Percentiles rank a stretch among this genome's conserved stretches.
Conservation (phyloP, 2,888 invertebrate genomes). For the Gastracanthus pulcherrimus region DNA sequence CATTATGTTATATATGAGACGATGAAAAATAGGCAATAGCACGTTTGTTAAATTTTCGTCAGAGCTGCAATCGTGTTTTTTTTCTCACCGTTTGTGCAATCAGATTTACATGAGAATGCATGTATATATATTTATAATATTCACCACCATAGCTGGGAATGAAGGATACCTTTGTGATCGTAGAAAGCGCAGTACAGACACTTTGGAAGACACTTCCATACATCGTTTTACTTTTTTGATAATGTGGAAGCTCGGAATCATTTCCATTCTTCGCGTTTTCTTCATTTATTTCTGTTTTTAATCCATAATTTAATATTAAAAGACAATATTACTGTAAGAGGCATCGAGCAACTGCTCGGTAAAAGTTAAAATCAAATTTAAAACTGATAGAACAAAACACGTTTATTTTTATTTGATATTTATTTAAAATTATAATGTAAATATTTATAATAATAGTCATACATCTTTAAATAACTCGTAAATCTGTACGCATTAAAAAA, state of each 20-base stretch:
- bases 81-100: slow-evolving; percentile 49
- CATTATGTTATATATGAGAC: not conserved
- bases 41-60: slow-evolving; percentile 40
- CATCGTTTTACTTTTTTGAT: slow-evolving; percentile 60
- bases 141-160: slow-evolving; percentile 34
- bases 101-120: slow-evolving; percentile 46
- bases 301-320: slow-evolving; percentile 26
- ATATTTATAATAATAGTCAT: slow-evolving; percentile 29
- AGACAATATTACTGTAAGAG: slow-evolving; percentile 50
- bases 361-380: slow-evolving; percentile 4
- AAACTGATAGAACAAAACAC: slow-evolving; percentile 32
- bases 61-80: slow-evolving; percentile 24
- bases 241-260: slow-evolving; percentile 68
- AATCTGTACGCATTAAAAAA: slow-evolving; percentile 11
- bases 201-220: slow-evolving; percentile 73
- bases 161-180: slow-evolving; percentile 62
- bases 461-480: slow-evolving; percentile 31
- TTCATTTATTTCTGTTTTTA: slow-evolving; percentile 24
- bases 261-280: slow-evolving; percentile 38
- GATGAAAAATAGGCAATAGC: slow-evolving; percentile 41
- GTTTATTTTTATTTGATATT: slow-evolving; percentile 44
- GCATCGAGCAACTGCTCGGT: slow-evolving; percentile 30
- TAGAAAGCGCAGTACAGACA: slow-evolving; percentile 51
- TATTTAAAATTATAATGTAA: slow-evolving; percentile 45
- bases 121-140: slow-evolving; percentile 36